Base-by-base conservation (phyloP, 2,113 vertebrate genomes). In the Lepisosteus oculatus region DNA sequence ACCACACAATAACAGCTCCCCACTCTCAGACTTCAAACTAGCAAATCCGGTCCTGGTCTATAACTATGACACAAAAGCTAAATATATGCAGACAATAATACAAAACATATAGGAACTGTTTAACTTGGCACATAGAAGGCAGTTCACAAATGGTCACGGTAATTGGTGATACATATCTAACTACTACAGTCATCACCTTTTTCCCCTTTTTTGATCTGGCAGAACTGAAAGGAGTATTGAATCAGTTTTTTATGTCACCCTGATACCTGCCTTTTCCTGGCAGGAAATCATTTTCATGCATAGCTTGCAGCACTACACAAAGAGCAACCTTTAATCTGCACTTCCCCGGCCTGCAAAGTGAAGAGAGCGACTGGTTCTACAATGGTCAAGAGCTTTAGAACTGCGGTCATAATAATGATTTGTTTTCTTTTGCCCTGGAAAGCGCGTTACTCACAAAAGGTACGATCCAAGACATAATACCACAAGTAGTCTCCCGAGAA, bases 191-290 rank as follows among this genome's bases (percentile, higher is more conserved):
- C 88, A 87, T 86, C 87, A 82, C 88, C 87, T 90, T 71, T 14
- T 82, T 86, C 84, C 82, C 77, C 78, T 83, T 83, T 81, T 81
- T 79, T 83, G 68, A 75, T 61, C 76, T 74, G 78, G 64, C 75
- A 76, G 80, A 85, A 84, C 84, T 79, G 81, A 80, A 82, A 77
- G 83, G 93, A 90, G 95, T 93, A 94, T 90, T 93, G 94, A 93
- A 94, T 89, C 89, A 91, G 87, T 89, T 92, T 93, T 91, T 89
- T 72, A 51, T 74, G 42, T 67, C 86, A 83, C 86, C 78, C 85
- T 83, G 78, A 77, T 77, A 80, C 73, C 66, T 86, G 77, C 80
- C 73, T 85, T 80, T 82, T 85, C 84, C 79, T 87, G 71, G 65
- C 81, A 86, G 87, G 76, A 79, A 83, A 74, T 63, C 15, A 64